Conservation (phyloP, 2,113 vertebrate species). For the Hyperoodon ampullatus region DNA sequence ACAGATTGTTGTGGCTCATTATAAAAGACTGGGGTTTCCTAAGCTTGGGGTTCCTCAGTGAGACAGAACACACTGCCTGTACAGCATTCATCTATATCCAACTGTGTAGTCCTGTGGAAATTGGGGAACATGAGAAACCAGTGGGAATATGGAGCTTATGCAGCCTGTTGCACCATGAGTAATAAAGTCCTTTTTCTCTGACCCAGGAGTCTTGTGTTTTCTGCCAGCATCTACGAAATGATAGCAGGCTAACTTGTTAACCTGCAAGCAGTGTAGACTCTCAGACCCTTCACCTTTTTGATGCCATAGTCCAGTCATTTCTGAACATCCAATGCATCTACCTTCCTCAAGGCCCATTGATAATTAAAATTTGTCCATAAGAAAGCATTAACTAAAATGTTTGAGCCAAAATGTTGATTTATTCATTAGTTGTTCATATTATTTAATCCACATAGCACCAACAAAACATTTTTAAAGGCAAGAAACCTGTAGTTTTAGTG, state of each 20-base stretch:
- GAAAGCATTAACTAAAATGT: neutral
- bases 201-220: neutral
- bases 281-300: neutral
- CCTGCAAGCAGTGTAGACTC: neutral
- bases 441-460: neutral
- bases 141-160: neutral
- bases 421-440: neutral
- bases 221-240: neutral
- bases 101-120: neutral
- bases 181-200: neutral
- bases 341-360: neutral
- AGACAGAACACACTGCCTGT: neutral
- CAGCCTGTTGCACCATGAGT: neutral
- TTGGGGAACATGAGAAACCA: neutral
- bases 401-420: neutral
- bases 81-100: neutral
- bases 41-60: neutral
- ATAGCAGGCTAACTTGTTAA: neutral
- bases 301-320: neutral
- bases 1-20: neutral
- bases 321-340: neutral
- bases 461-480: conserved; percentile 37
- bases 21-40: neutral
- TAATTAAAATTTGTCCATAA: neutral
- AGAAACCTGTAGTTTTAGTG: neutral